These are phyloP conservation scores for Pardosa pseudoannulata DNA, from an alignment of 2,888 invertebrate genomes.

Conservation along the genomic window DNA sequence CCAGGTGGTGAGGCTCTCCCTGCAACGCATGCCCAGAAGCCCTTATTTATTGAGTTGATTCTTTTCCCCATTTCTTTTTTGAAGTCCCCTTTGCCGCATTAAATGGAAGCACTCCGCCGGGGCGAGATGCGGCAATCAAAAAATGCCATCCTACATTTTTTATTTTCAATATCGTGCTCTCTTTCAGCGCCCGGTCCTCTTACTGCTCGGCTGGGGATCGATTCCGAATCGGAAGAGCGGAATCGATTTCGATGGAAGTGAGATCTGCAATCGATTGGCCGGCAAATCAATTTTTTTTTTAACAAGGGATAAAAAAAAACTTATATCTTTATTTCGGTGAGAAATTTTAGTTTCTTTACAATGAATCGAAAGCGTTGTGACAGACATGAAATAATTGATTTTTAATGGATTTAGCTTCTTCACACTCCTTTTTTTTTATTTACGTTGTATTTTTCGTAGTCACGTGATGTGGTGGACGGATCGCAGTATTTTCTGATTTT, in stretches of 20 bases:
- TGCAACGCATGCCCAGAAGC: background rate
- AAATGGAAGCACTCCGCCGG: conserved; percentile 35
- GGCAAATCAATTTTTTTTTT: background rate
- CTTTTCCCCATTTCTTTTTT: background rate
- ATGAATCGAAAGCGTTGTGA: too few species aligned
- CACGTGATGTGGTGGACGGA: too few species aligned
- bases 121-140: conserved; percentile 34
- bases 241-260: background rate
- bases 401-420: too few species aligned
- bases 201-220: background rate
- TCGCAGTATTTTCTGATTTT: too few species aligned
- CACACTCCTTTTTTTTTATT: too few species aligned
- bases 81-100: conserved; percentile 35
- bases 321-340: too few species aligned
- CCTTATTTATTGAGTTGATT: conserved; percentile 41
- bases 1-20: too few species aligned
- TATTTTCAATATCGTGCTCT: conserved; percentile 28
- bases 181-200: background rate
- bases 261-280: background rate
- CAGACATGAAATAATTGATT: too few species aligned
- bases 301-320: too few species aligned
- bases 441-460: too few species aligned
- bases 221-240: background rate
- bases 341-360: too few species aligned
- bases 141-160: conserved; percentile 27